Conservation (phyloP, 2,113 vertebrate genomes). For the Redunca redunca region DNA sequence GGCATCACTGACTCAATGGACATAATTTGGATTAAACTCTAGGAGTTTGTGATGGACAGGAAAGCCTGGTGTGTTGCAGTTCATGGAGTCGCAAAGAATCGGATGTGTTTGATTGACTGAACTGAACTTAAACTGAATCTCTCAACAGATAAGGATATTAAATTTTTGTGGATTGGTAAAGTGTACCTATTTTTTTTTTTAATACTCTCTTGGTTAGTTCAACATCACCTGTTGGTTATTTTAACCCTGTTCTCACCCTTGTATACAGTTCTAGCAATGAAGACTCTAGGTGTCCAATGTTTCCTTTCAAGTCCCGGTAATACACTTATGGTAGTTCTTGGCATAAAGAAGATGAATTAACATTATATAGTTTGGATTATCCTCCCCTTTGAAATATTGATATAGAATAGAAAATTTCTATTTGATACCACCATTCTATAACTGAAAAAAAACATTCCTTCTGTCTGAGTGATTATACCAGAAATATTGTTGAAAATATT, state of each 20-base stretch:
- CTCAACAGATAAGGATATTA: not conserved
- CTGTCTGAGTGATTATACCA: not conserved
- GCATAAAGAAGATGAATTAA: not conserved
- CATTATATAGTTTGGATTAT: not conserved
- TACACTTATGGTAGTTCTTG: not conserved
- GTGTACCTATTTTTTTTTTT: not conserved
- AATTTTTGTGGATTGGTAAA: not conserved
- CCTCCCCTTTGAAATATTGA: not conserved
- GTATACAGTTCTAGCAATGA: not conserved
- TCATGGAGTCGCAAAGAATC: accelerated
- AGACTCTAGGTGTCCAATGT: accelerated
- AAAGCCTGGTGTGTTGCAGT: not conserved
- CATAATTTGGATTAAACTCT: not conserved
- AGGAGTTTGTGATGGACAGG: accelerated
- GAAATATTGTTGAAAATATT: not conserved
- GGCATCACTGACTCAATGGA: not conserved
- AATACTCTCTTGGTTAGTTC: not conserved
- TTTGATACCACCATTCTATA: not conserved
- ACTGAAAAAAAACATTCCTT: not conserved
- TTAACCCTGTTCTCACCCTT: not conserved
- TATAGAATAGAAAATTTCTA: not conserved
- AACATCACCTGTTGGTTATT: not conserved
- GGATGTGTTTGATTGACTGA: not conserved
- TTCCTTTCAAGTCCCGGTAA: not conserved
- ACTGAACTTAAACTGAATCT: not conserved